phyloP scores from a whole-genome alignment of 2,113 vertebrate genomes.

The Bos indicus region DNA sequence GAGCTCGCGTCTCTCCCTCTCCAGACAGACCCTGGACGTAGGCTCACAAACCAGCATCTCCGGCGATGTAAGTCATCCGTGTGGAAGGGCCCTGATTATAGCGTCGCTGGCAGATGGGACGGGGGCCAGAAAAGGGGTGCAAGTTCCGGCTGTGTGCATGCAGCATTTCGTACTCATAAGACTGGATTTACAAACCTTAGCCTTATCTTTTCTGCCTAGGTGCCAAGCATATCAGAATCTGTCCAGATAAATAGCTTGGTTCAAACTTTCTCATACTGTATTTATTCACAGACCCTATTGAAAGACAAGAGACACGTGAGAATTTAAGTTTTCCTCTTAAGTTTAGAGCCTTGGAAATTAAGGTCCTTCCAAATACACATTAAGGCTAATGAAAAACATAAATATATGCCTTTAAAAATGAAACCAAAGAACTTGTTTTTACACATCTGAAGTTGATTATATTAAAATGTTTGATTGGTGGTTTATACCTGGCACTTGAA shows the following conservation, averaged over 20 bases:
- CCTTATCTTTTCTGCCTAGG: neutral
- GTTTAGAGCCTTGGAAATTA: neutral
- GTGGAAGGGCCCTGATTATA: neutral
- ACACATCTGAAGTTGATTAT: neutral
- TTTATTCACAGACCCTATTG: neutral
- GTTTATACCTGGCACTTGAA: neutral
- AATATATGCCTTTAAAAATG: neutral
- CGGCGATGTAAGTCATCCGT: constrained; percentile 82
- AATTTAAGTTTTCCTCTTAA: neutral
- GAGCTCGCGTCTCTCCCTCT: constrained; percentile 79
- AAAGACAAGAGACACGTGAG: neutral
- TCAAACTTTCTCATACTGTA: neutral
- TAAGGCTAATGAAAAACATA: neutral
- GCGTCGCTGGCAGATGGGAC: too few species aligned
- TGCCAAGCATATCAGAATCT: neutral
- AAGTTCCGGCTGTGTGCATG: neutral
- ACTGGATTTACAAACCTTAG: neutral
- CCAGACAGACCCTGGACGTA: constrained; percentile 84
- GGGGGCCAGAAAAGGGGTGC: neutral
- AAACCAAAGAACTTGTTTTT: neutral
- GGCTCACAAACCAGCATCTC: constrained; percentile 89
- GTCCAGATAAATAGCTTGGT: neutral
- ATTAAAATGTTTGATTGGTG: neutral
- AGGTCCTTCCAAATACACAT: neutral
- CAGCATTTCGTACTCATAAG: neutral